Conservation (phyloP, 2,797 vertebrate species). For the Myoxocephalus aenaeus region DNA sequence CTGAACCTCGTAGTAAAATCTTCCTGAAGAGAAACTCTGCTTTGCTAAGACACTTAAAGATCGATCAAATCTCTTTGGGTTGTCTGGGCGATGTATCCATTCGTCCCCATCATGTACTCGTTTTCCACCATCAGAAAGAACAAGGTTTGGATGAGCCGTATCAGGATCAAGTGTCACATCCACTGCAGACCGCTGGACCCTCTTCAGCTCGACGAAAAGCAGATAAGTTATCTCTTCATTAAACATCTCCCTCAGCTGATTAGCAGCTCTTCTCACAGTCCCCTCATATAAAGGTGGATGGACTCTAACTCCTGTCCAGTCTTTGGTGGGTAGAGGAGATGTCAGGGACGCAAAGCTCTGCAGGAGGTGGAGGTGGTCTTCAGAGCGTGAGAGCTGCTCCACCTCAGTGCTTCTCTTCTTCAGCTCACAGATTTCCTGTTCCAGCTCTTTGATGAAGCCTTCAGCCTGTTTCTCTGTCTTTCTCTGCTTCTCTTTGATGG, state of each 20-base stretch:
- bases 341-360: not conserved
- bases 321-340: not conserved
- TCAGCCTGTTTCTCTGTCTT: not conserved
- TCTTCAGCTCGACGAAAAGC: no score
- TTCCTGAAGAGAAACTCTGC: slow-evolving; percentile 2
- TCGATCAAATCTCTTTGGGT: not conserved
- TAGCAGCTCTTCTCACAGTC: no score
- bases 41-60: not conserved
- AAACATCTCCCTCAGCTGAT: no score
- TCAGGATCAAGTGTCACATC: no score
- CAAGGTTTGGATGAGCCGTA: no score
- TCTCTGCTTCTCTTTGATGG: no score
- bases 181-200: no score
- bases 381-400: not conserved
- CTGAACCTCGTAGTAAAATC: not conserved
- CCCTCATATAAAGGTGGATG: not conserved
- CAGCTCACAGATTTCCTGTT: not conserved
- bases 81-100: not conserved
- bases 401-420: not conserved
- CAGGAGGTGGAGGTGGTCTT: not conserved
- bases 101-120: accelerated
- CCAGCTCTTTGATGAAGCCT: no score
- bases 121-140: not conserved
- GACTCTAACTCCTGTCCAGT: not conserved
- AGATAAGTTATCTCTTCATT: no score